These are phyloP conservation scores for Masnerella sp. DNA, from an alignment of 2,888 invertebrate genomes.

Conservation along the genomic window DNA sequence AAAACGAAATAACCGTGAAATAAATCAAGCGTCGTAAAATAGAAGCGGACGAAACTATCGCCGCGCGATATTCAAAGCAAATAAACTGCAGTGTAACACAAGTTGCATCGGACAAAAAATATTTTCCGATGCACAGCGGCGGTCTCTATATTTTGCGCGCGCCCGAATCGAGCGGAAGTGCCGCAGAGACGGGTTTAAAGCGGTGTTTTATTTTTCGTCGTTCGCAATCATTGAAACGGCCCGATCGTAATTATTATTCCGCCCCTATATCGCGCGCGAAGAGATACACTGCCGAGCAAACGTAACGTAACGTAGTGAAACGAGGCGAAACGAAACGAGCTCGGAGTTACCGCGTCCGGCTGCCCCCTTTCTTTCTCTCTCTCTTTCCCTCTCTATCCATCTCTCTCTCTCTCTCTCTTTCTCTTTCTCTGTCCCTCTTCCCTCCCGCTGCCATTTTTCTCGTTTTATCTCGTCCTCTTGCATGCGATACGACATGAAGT, in stretches of 20 bases:
- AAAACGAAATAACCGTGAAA: constrained; percentile 49
- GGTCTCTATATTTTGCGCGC: constrained; percentile 58
- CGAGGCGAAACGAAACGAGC: constrained; percentile 74
- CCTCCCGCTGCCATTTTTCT: constrained; percentile 39
- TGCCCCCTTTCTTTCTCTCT: constrained; percentile 44
- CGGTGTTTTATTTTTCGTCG: constrained; percentile 61
- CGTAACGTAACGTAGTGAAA: constrained; percentile 76
- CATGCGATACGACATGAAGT: constrained; percentile 52
- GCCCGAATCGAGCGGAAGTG: constrained; percentile 60
- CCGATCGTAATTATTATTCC: constrained; percentile 70
- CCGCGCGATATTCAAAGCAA: constrained; percentile 59
- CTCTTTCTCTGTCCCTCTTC: constrained; percentile 12
- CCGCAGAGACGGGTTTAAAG: constrained; percentile 54
- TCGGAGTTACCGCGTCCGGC: constrained; percentile 60
- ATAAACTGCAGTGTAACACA: constrained; percentile 59
- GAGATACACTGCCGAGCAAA: constrained; percentile 74
- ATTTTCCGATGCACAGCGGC: constrained; percentile 50
- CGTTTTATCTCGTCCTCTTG: constrained; percentile 48
- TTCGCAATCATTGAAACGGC: constrained; percentile 65
- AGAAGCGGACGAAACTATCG: constrained; percentile 53
- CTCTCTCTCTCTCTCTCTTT: not conserved
- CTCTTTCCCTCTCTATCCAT: constrained; percentile 22
- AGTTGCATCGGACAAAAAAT: constrained; percentile 57
- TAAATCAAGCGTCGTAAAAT: constrained; percentile 55
- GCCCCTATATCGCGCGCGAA: constrained; percentile 72